Evolutionary conservation across 2,797 vertebrate genomes (phyloP).

Genomic region (Acanthornis magna): DNA sequence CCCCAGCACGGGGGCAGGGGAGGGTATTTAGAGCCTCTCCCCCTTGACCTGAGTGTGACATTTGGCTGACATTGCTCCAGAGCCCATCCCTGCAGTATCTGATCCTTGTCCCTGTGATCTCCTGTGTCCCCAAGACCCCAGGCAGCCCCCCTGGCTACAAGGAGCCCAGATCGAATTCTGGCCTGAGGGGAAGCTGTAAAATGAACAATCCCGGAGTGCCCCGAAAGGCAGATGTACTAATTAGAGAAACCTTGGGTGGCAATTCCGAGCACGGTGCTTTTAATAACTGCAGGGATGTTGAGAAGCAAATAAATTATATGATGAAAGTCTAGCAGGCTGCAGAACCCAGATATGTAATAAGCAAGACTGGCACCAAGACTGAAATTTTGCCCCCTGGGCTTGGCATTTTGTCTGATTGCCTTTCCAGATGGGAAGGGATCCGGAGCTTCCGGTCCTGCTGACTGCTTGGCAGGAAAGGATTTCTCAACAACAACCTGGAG

Average conservation of each 20-base stretch:
- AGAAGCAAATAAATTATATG: constrained; percentile 63
- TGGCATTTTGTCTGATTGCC: constrained; percentile 44
- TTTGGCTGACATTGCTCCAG: neutral
- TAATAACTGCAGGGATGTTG: constrained; percentile 66
- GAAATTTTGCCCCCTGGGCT: constrained; percentile 52
- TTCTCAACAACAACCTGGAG: constrained; percentile 20
- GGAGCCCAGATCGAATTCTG: neutral
- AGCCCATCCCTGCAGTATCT: constrained; percentile 13
- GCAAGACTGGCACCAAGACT: constrained; percentile 40
- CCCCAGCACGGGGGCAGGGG: neutral
- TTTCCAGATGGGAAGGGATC: constrained; percentile 31
- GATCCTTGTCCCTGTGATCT: neutral
- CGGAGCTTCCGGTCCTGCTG: constrained; percentile 34
- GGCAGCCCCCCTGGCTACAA: neutral
- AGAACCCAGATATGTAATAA: constrained; percentile 45
- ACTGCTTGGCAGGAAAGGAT: constrained; percentile 22
- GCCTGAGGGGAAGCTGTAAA: constrained; percentile 49
- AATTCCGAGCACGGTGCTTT: constrained; percentile 4
- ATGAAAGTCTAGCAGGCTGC: constrained; percentile 47
- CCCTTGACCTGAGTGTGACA: neutral
- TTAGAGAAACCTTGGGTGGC: constrained; percentile 52
- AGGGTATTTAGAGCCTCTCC: neutral
- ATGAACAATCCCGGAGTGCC: neutral
- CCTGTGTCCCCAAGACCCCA: neutral
- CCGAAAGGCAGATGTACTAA: constrained; percentile 53